Conservation (phyloP, 2,888 invertebrate species). For the Drosophila paranaensis region DNA sequence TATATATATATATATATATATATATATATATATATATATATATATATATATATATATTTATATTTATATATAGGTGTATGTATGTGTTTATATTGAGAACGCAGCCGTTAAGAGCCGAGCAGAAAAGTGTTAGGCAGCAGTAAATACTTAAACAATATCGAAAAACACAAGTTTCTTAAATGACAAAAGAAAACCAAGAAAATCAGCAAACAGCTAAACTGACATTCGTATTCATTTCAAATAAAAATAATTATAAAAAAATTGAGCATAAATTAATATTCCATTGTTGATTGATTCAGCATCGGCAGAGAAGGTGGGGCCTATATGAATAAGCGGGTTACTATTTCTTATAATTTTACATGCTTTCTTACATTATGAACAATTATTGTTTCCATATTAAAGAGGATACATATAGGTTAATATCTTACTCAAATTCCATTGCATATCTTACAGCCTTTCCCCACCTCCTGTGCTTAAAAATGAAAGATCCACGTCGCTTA, state of each 20-base stretch:
- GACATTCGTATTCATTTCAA: constrained; percentile 82
- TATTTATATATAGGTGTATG: constrained; percentile 1
- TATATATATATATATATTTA: not conserved
- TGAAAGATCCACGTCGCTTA: too few relatives aligned
- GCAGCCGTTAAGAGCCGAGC: constrained; percentile 32
- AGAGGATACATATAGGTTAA: not conserved
- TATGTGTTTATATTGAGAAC: constrained; percentile 7
- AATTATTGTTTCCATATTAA: not conserved
- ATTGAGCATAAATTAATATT: constrained; percentile 39
- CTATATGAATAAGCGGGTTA: not conserved
- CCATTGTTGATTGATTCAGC: not conserved
- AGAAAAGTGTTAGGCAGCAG: constrained; percentile 44
- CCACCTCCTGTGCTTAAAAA: too few relatives aligned
- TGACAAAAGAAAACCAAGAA: constrained; percentile 45
- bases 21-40: constrained; percentile 1
- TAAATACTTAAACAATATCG: constrained; percentile 54
- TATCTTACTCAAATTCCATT: not conserved
- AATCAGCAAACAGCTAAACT: constrained; percentile 63
- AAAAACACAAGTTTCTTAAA: constrained; percentile 52
- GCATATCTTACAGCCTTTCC: too few relatives aligned
- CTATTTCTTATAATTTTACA: not conserved
- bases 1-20: constrained; percentile 3
- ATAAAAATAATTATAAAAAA: constrained; percentile 68
- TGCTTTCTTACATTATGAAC: not conserved
- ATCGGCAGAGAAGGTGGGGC: not conserved